phyloP scores from a whole-genome alignment of 2,888 invertebrate genomes.

The Lepas anatifera region DNA sequence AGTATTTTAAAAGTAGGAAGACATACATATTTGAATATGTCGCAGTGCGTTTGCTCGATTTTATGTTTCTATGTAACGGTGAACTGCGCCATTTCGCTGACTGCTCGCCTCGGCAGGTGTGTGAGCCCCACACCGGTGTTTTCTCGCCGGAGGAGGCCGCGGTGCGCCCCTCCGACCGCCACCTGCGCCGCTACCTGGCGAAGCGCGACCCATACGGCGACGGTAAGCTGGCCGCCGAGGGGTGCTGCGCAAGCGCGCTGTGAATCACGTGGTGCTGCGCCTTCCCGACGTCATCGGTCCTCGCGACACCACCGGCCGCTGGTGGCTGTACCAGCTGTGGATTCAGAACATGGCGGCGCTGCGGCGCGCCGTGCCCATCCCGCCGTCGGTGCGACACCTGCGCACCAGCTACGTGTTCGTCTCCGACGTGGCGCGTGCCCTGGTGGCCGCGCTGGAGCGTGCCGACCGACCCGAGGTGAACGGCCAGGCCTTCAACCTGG shows the following conservation, averaged over 20 bases:
- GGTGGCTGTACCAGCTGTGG: slow-evolving; percentile 39
- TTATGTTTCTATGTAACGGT: too few species aligned
- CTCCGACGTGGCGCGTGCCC: background rate
- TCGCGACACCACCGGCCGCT: slow-evolving; percentile 37
- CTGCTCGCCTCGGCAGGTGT: slow-evolving; percentile 26
- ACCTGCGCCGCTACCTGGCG: slow-evolving; percentile 28
- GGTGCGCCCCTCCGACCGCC: slow-evolving; percentile 31
- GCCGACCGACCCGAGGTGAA: slow-evolving; percentile 21
- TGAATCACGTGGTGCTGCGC: slow-evolving; percentile 30
- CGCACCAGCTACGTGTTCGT: slow-evolving; percentile 3
- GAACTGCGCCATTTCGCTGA: background rate
- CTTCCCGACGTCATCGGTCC: slow-evolving; percentile 39
- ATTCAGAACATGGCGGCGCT: slow-evolving; percentile 23
- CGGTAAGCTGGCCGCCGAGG: slow-evolving; percentile 35
- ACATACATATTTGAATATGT: too few species aligned
- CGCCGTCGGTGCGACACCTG: background rate
- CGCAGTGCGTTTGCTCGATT: too few species aligned
- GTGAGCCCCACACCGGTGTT: slow-evolving; percentile 24
- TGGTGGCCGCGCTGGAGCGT: background rate
- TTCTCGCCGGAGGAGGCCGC: slow-evolving; percentile 32
- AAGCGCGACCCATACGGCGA: slow-evolving; percentile 35
- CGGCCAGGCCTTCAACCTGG: slow-evolving; percentile 35
- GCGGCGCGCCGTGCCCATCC: background rate
- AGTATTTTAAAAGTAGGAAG: too few species aligned
- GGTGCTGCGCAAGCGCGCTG: slow-evolving; percentile 30